A percentile compares a stretch with the other conserved stretches of the same genome.
Evolutionary conservation across 2,113 vertebrate species (phyloP).

Genomic region (Hassar affinis): DNA sequence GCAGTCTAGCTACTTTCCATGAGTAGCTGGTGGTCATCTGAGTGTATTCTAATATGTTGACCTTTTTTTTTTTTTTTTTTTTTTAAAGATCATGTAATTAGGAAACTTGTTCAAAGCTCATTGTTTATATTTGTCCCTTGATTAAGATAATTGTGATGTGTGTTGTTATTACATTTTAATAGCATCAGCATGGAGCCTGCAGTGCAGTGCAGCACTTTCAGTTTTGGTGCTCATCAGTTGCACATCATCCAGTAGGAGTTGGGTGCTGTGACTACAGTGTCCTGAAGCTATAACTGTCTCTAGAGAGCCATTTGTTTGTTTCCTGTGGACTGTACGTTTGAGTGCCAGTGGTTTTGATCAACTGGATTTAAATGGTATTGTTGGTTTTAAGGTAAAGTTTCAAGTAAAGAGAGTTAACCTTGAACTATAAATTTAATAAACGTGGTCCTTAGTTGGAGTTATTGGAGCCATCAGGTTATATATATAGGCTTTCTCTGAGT

Average conservation of each 20-base stretch:
- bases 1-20: background rate
- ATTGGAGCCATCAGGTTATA: background rate
- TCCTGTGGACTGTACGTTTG: background rate
- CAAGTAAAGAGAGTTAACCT: background rate
- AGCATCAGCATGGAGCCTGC: background rate
- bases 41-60: background rate
- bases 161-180: background rate
- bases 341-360: background rate
- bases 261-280: background rate
- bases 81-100: no score
- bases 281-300: background rate
- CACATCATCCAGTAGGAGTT: background rate
- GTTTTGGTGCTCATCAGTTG: background rate
- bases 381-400: background rate
- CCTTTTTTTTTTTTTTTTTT: no score
- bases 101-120: no score
- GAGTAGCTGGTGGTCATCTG: background rate
- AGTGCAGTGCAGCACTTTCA: background rate
- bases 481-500: background rate
- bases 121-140: background rate
- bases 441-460: background rate
- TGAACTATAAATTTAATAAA: background rate
- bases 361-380: background rate
- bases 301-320: background rate
- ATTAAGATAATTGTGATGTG: background rate